phyloP scores from a whole-genome alignment of 1,140 invertebrate species.

The Diploscapter pachys region DNA sequence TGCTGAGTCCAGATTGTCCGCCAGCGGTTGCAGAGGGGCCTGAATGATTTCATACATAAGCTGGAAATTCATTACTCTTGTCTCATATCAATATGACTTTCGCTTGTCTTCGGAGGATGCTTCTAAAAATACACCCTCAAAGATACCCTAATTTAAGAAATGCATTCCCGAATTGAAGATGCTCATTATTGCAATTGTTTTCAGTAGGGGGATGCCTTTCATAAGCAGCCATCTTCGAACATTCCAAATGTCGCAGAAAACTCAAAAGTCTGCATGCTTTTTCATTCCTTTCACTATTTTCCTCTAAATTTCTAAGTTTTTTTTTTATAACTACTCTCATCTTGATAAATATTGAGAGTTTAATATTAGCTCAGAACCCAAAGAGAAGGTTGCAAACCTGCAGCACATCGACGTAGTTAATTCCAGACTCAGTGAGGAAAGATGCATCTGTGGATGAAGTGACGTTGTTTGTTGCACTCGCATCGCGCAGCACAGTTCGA shows the following conservation, averaged over 20 bases:
- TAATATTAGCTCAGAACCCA: background rate
- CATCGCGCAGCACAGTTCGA: background rate
- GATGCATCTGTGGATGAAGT: background rate
- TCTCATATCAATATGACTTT: background rate
- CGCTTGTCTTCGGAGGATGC: background rate
- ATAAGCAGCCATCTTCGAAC: no score
- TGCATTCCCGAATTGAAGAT: background rate
- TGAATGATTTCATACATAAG: constrained; percentile 13
- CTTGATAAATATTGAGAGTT: no score
- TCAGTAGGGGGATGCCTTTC: no score
- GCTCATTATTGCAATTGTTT: no score
- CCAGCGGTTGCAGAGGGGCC: constrained; percentile 72
- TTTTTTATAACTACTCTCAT: no score
- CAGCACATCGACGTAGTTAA: constrained; percentile 36
- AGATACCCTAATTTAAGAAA: background rate
- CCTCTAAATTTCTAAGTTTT: no score
- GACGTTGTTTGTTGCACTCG: background rate
- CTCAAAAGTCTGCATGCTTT: no score
- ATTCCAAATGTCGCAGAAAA: no score
- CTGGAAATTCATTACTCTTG: no score
- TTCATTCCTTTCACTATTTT: no score
- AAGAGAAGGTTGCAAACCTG: constrained; percentile 15
- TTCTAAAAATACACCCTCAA: background rate
- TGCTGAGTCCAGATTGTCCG: constrained; percentile 88
- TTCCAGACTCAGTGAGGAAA: constrained; percentile 31